These are phyloP conservation scores for Girardinichthys multiradiatus DNA, from an alignment of 2,113 vertebrate genomes.

Conservation along the genomic window DNA sequence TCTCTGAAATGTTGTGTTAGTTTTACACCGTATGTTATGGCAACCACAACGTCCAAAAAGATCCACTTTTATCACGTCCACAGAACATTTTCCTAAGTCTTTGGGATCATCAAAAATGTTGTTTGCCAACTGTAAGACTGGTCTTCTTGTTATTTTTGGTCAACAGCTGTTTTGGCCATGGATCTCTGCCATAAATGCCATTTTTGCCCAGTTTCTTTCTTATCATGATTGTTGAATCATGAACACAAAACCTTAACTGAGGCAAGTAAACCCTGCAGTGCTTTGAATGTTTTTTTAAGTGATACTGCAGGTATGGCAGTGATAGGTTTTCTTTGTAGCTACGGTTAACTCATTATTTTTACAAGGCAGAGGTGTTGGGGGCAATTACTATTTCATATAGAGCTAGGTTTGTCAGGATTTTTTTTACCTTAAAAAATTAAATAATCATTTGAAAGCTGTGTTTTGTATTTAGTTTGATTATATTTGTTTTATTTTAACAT, in stretches of 20 bases:
- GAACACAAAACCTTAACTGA: not conserved
- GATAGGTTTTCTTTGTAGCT: not conserved
- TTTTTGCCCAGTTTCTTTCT: too few species aligned
- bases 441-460: not conserved
- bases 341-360: not conserved
- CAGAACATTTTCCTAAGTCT: not conserved
- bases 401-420: not conserved
- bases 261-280: too few species aligned
- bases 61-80: not conserved
- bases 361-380: too few species aligned
- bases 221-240: not conserved
- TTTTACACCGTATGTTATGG: too few species aligned
- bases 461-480: not conserved
- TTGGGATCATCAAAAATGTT: not conserved
- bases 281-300: not conserved
- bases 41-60: too few species aligned
- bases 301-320: not conserved
- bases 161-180: too few species aligned
- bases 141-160: too few species aligned
- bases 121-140: not conserved
- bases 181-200: too few species aligned
- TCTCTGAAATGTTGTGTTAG: too few species aligned
- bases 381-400: not conserved
- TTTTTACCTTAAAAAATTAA: not conserved
- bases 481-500: not conserved